Percentiles rank a stretch among this genome's conserved stretches.
Conservation (phyloP, 2,797 vertebrate species). For the Masticophis lateralis region DNA sequence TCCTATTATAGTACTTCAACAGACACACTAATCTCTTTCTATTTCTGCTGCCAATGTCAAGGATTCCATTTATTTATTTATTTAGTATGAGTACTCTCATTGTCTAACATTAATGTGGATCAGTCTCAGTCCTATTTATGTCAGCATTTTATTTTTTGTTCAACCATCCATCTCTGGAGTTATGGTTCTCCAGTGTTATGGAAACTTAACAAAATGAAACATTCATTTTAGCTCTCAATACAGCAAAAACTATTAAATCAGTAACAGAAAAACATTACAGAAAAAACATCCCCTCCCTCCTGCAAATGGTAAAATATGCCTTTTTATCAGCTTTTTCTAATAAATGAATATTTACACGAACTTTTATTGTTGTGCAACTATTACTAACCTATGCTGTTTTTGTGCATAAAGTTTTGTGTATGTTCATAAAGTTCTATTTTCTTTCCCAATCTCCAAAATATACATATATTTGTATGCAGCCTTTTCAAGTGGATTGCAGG, state of each 20-base stretch:
- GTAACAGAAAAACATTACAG: not conserved
- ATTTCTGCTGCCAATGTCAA: not conserved
- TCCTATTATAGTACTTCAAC: not conserved
- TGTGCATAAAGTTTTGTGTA: not conserved
- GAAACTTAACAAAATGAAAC: not conserved
- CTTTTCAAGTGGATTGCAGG: not conserved
- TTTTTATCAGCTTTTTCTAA: not conserved
- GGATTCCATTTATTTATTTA: not conserved
- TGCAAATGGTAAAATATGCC: not conserved
- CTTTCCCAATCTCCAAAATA: not conserved
- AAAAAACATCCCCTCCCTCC: not conserved
- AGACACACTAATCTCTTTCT: not conserved
- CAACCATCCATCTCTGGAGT: not conserved
- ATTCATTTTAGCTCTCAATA: not conserved
- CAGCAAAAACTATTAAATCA: not conserved
- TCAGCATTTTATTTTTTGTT: not conserved
- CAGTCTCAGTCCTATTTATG: not conserved
- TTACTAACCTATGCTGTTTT: not conserved
- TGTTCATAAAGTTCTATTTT: not conserved
- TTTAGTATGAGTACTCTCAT: not conserved
- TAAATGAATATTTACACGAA: not conserved
- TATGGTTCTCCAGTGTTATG: not conserved
- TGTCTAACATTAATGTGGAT: not conserved
- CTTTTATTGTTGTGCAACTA: not conserved
- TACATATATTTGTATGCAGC: not conserved